Evolutionary conservation across 2,113 vertebrate genomes (phyloP).

Genomic region (Synchiropus splendidus): DNA sequence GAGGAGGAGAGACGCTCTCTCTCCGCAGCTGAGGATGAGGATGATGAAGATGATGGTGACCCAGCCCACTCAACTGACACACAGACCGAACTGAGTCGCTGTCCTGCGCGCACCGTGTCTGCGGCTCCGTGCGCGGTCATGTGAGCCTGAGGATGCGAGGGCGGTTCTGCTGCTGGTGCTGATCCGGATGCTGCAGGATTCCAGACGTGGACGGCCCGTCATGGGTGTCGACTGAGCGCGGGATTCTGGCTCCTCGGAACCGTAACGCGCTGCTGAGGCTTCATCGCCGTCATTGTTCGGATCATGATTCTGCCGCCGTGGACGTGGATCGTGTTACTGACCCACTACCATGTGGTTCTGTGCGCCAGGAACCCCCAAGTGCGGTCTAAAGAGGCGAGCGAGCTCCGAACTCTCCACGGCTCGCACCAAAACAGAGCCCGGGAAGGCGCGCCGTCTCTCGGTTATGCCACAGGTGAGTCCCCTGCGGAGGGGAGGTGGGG

Average conservation of each 20-base stretch:
- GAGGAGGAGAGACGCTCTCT: constrained; percentile 7
- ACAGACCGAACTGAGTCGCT: constrained; percentile 7
- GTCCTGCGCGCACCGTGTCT: constrained; percentile 18
- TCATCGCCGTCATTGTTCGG: constrained; percentile 24
- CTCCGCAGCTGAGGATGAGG: constrained; percentile 22
- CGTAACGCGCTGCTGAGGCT: constrained; percentile 42
- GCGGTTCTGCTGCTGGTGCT: not conserved
- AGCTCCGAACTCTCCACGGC: constrained; percentile 20
- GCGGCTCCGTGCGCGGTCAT: not conserved
- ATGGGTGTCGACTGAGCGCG: constrained; percentile 53
- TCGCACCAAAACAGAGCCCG: constrained; percentile 32
- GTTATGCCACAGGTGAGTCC: constrained; percentile 62
- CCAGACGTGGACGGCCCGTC: constrained; percentile 8
- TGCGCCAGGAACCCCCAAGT: constrained; percentile 25
- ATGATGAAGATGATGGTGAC: constrained; percentile 7
- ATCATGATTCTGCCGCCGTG: constrained; percentile 58
- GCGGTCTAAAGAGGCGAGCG: constrained; percentile 33
- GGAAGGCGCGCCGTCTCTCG: constrained; percentile 27
- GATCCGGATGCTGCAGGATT: too few relatives aligned
- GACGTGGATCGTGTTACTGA: constrained; percentile 48
- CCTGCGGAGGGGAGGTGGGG: constrained; percentile 15
- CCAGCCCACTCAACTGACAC: not conserved
- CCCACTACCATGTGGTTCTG: constrained; percentile 36
- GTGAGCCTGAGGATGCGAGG: not conserved
- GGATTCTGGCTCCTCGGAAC: constrained; percentile 12